These are phyloP conservation scores for Drosophila parvula DNA, from an alignment of 1,140 invertebrate genomes.

Conservation along the genomic window DNA sequence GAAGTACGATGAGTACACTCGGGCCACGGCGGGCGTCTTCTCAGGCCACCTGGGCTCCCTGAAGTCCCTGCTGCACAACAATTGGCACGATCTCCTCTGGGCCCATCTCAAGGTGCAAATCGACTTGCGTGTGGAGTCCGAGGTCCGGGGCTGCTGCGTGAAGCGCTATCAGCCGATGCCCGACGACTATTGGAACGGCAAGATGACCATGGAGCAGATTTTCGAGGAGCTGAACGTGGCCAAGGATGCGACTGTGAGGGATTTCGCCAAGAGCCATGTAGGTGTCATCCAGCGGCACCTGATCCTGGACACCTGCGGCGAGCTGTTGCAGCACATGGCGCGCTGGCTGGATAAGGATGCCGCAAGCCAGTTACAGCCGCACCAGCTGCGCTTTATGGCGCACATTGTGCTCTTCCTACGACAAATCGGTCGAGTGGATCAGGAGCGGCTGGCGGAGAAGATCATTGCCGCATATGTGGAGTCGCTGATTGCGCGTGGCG, in stretches of 20 bases:
- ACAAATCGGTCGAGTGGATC: conserved; percentile 88
- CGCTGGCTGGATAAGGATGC: conserved; percentile 84
- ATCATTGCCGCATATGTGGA: conserved; percentile 90
- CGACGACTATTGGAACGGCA: conserved; percentile 91
- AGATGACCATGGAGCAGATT: conserved; percentile 89
- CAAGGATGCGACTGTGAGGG: conserved; percentile 85
- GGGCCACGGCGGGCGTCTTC: conserved; percentile 90
- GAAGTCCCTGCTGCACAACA: conserved; percentile 88
- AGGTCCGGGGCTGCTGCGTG: conserved; percentile 85
- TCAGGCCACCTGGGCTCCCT: conserved; percentile 93
- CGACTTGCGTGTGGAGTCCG: conserved; percentile 92
- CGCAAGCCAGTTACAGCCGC: conserved; percentile 84
- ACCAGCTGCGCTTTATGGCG: conserved; percentile 89
- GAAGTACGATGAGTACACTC: conserved; percentile 86
- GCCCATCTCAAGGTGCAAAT: conserved; percentile 92
- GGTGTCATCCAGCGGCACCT: conserved; percentile 91
- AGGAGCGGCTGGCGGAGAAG: conserved; percentile 88
- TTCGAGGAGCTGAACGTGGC: conserved; percentile 88
- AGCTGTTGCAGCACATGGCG: conserved; percentile 87
- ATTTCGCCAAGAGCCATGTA: conserved; percentile 86
- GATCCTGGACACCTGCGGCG: conserved; percentile 89
- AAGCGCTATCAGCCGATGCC: conserved; percentile 87
- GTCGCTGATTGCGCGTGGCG: conserved; percentile 89
- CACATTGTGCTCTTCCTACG: conserved; percentile 94
- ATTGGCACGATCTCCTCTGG: conserved; percentile 96